Base-by-base conservation (phyloP, 2,797 vertebrate genomes). In the Brotogeris chrysoptera region DNA sequence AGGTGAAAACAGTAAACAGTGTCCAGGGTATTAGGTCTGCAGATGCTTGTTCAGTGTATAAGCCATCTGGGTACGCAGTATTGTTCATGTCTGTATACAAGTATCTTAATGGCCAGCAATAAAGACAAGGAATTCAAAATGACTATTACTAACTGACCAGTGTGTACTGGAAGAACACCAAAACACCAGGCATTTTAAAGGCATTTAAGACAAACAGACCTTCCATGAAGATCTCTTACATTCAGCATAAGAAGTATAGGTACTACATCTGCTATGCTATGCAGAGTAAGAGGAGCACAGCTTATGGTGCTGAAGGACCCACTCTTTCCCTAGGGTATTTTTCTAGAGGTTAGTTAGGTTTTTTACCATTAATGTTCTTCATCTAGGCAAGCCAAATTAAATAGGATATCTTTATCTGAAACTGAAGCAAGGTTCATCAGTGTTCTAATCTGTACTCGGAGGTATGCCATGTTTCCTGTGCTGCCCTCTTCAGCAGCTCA, bases 381-480 rank as follows among this genome's bases (percentile, higher is more conserved):
- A 55, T 41, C 30, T 49, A 44, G 32, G 5, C 13, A 86, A 76
- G 32, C 19, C 19, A 72, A 57, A 36, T 70, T 36, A 38, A 44
- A 39, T 13, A 23, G 5, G 10, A 44, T 43, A 17, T 9, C 49
- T 63, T 71, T 63, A 13, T 47, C 38, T 86, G 46, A 88, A 91
- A 25, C 21, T 49, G 38, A 74, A 86, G 38, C 28, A 63, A 50
- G 19, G 8, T 68, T 17, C 20, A 10, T n/a, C 52, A 7, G 10
- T 11, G 32, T 11, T 64, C 13, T 70, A 5, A 28, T 39, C 7
- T 47, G 12, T 10, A 14, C 19, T 72, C 6, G 0, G n/a, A 89
- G 16, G 30, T 15, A 18, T 2, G 4, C 14, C 0, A 0, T 15
- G 12, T 24, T 60, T 71, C 78, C 50, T 0, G 0, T 28, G 21